phyloP scores from a whole-genome alignment of 2,888 invertebrate species.

The Agrypnus murinus region DNA sequence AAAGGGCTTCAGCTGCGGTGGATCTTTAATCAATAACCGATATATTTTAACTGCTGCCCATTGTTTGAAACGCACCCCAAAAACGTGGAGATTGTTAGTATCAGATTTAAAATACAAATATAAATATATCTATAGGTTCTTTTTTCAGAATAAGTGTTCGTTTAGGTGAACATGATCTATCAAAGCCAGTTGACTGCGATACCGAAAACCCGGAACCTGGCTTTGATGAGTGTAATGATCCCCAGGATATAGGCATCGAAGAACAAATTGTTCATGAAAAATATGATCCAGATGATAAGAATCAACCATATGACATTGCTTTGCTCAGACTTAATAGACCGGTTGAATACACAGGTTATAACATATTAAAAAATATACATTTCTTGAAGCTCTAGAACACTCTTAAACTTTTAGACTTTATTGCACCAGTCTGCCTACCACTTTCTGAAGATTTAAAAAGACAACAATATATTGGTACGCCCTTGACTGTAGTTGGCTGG shows the following conservation, averaged over 20 bases:
- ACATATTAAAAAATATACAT: conserved; percentile 67
- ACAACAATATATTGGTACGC: conserved; percentile 69
- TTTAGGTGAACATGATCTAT: conserved; percentile 79
- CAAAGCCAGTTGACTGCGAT: conserved; percentile 76
- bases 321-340: conserved; percentile 76
- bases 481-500: conserved; percentile 78
- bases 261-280: conserved; percentile 78
- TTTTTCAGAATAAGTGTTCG: conserved; percentile 74
- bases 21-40: conserved; percentile 78
- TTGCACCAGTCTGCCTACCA: conserved; percentile 78
- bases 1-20: conserved; percentile 81
- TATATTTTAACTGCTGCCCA: conserved; percentile 86
- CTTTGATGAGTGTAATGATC: conserved; percentile 74
- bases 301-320: conserved; percentile 83
- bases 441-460: conserved; percentile 61
- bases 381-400: conserved; percentile 64
- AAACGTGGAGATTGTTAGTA: conserved; percentile 77
- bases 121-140: background rate
- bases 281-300: conserved; percentile 75
- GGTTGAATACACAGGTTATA: conserved; percentile 74
- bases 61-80: conserved; percentile 80
- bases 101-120: conserved; percentile 62
- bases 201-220: conserved; percentile 66
- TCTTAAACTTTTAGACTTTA: conserved; percentile 70
- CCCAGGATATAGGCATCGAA: conserved; percentile 78